Base-by-base conservation (phyloP, 53 echinoderm and acorn worm species). In the Henricia sp. region DNA sequence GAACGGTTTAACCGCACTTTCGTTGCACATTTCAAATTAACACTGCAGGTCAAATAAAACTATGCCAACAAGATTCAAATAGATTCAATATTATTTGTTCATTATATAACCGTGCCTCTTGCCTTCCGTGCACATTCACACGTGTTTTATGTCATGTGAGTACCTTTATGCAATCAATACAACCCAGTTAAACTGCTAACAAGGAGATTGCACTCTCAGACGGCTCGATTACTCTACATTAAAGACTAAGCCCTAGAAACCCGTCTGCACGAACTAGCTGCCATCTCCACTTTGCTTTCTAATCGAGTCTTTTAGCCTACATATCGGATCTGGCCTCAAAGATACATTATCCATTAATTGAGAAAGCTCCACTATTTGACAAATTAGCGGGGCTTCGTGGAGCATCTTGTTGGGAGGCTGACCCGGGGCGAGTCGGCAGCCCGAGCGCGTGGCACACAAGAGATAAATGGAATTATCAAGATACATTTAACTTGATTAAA, bases 401-500 rank as follows among this genome's bases (percentile, higher is more conserved):
- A 77, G 77, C 41, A 29, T 26, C 13, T 39, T 11, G 37, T 52
- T n/a, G n/a, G n/a, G n/a, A 59, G 14, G 10, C 3, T 23, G 56
- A n/a, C 77, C 42, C 23, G 26, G 59, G 28, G 19, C 8, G 64
- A 64, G 3, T 27, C 52, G 57, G 42, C 1, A 38, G 27, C 62
- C 30, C 48, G 32, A 35, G 63, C 56, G 63, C 80, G 63, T 80
- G 80, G 64, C 80, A 80, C n/a, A n/a, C 80, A 80, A 64, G 32
- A 80, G 80, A 80, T 80, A 80, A 80, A 80, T 80, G 80, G 46
- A 80, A 80, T 80, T 80, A 80, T 80, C 80, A 80, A n/a, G 50
- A 80, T 80, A 63, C 80, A 80, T 80, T 80, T 80, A 80, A 80
- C 80, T 80, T 80, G 80, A 80, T 80, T 80, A 80, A 80, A 80